A percentile compares a stretch with the other conserved stretches of the same genome.
These are phyloP conservation scores for Anolis apletophallus DNA, from an alignment of 2,797 vertebrate genomes.

Conservation along the genomic window DNA sequence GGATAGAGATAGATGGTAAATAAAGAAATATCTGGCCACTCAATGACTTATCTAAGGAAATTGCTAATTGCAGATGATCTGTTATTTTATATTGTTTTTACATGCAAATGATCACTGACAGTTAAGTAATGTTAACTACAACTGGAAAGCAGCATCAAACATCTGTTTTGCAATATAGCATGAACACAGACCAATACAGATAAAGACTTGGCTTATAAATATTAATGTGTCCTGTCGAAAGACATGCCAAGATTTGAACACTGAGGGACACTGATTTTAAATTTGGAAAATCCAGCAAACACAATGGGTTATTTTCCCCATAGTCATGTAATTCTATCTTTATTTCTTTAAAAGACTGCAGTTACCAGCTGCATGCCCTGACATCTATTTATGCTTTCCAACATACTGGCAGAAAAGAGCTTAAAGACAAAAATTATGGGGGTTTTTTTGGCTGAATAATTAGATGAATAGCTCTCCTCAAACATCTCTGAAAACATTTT, in stretches of 20 bases:
- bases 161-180: slow-evolving; percentile 17
- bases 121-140: not conserved
- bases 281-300: not conserved
- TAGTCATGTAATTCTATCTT: slow-evolving; percentile 3
- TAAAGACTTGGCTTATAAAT: slow-evolving; percentile 6
- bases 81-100: not conserved
- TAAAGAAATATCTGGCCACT: not conserved
- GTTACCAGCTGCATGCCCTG: not conserved
- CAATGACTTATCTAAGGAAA: not conserved
- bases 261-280: not conserved
- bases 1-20: no score
- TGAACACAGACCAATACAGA: not conserved
- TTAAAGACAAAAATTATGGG: not conserved
- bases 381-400: not conserved
- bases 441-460: not conserved
- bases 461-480: not conserved
- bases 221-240: slow-evolving; percentile 4
- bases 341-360: not conserved
- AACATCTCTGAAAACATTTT: not conserved
- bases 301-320: not conserved
- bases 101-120: not conserved
- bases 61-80: not conserved
- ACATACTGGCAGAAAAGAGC: not conserved
- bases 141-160: slow-evolving; percentile 11
- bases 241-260: slow-evolving; percentile 6